Evolutionary conservation across 2,888 invertebrate species (phyloP), one percentile per base, ranked within the genome.

Genomic region (Drosophila recens): DNA sequence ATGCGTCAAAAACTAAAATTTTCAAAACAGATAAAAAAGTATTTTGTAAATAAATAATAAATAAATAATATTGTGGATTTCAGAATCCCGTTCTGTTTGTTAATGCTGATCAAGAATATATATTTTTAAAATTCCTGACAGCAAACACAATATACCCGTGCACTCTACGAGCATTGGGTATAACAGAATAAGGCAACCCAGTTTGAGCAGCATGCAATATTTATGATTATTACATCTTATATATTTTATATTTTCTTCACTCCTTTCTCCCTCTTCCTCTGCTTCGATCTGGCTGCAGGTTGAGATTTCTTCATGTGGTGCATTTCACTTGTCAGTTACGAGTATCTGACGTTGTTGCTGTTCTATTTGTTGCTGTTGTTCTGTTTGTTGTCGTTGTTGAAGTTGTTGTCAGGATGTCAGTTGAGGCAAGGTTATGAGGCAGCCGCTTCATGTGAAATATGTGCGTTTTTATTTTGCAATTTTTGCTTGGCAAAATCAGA

Each of bases 121-220:
- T 27, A 27, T 27, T 27, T 27, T 27, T 27, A 27, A 5, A 27
- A 6, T 5, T 27, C 3, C 5, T 1, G 5, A 27, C 15, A 30
- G 3, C 6, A 8, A 20, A 9, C 6, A 20, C 36, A 13, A 40
- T 53, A 40, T 53, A 27, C 53, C 27, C 53, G 3, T 2, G 3
- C 11, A 6, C n/a, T 5, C 5, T 2, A 10, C 10, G 5, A 10
- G n/a, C 6, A 15, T 13, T 2, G 40, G 38, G 40, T 54, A 30
- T 20, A 56, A 43, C 5, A 27, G 6, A 27, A 6, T 13, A 42
- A 11, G n/a, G 33, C 51, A 38, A 48, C 38, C 27, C 4, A 74
- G 74, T 52, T 52, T 63, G 59, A 75, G 66, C 72, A 67, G 68
- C 69, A 59, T 79, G 81, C 75, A 83, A 87, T 83, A 83, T 84